Percentiles rank a stretch among this genome's conserved stretches.
Conservation (phyloP, 2,888 invertebrate species). For the Nephrotoma guestfalica region DNA sequence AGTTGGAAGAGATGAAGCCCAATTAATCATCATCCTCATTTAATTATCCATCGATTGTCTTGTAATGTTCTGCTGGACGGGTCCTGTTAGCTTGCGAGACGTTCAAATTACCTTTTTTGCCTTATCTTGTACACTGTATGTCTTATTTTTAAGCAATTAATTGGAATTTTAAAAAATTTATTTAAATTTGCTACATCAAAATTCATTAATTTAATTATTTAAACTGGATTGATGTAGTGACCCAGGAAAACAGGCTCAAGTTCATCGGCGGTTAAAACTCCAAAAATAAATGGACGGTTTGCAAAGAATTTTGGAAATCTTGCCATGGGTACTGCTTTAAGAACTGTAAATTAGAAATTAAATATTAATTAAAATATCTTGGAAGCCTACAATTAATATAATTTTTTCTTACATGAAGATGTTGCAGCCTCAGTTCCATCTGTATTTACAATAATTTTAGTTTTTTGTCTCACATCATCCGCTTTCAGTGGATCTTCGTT, state of each 20-base stretch:
- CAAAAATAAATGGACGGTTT: background rate
- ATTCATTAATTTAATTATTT: background rate
- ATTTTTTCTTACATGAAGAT: background rate
- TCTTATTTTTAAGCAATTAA: too few species aligned
- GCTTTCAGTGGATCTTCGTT: background rate
- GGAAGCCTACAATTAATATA: background rate
- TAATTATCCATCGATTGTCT: too few species aligned
- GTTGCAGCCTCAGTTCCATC: background rate
- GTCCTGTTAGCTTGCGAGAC: too few species aligned
- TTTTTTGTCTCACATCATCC: background rate
- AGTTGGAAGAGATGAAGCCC: too few species aligned
- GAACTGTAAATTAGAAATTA: background rate
- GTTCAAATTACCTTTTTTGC: too few species aligned
- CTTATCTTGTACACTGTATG: too few species aligned
- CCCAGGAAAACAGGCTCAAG: conserved; percentile 1
- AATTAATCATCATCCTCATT: too few species aligned
- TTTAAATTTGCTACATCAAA: too few species aligned
- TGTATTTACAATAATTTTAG: background rate
- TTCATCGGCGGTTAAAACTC: background rate
- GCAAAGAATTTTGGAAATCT: background rate
- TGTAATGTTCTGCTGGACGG: too few species aligned
- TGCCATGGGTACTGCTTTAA: background rate
- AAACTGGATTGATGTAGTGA: background rate
- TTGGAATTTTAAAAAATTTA: too few species aligned
- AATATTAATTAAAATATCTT: background rate